These are phyloP conservation scores for Tautogolabrus adspersus DNA, from an alignment of 2,113 vertebrate genomes.

Conservation along the genomic window DNA sequence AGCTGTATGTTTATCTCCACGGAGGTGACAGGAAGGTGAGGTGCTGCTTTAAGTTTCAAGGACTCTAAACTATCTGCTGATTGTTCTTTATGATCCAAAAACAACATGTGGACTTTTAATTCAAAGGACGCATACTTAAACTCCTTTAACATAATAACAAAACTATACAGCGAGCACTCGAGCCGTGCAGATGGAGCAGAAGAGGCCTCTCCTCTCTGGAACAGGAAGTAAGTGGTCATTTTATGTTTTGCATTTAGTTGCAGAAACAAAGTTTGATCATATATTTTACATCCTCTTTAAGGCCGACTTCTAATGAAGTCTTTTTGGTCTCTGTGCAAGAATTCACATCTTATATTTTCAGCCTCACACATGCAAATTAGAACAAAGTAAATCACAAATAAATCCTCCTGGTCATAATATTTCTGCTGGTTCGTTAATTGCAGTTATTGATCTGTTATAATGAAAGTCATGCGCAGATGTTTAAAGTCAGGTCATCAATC, in stretches of 20 bases:
- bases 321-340: neutral
- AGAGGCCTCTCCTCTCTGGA: conserved; percentile 14
- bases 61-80: neutral
- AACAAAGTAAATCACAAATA: too few relatives aligned
- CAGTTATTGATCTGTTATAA: too few relatives aligned
- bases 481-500: too few relatives aligned
- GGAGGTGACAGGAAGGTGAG: conserved; percentile 24
- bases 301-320: too few relatives aligned
- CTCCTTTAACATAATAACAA: neutral
- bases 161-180: neutral
- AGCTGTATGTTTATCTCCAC: neutral
- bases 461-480: too few relatives aligned
- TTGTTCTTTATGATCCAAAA: neutral
- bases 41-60: conserved; percentile 5
- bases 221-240: neutral
- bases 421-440: too few relatives aligned
- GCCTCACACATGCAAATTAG: too few relatives aligned
- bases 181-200: conserved; percentile 4
- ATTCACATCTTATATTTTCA: neutral
- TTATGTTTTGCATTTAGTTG: too few relatives aligned
- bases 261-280: too few relatives aligned
- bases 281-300: too few relatives aligned
- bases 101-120: conserved; percentile 6
- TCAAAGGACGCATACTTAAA: neutral
- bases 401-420: too few relatives aligned